Evolutionary conservation across 2,113 vertebrate species (phyloP).

Genomic region (Hassar affinis): DNA sequence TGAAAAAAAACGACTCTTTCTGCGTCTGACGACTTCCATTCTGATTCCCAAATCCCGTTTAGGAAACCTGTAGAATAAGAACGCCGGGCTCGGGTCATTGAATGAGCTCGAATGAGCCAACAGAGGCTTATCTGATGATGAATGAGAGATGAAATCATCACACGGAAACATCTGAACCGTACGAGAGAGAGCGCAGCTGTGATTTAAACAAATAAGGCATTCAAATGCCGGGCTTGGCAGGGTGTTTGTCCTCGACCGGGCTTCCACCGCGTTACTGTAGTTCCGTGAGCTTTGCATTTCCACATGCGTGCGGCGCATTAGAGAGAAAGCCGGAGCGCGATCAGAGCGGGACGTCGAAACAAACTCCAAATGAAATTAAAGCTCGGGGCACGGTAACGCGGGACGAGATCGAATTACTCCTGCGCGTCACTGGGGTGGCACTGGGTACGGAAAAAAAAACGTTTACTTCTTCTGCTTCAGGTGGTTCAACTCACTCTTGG

Average conservation of each 20-base stretch:
- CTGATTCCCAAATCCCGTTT: background rate
- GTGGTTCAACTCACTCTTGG: too few relatives aligned
- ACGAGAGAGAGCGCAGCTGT: background rate
- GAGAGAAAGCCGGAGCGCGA: conserved; percentile 7
- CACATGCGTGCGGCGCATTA: background rate
- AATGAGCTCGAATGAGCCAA: background rate
- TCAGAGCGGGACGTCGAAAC: background rate
- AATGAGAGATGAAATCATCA: conserved; percentile 25
- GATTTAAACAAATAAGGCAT: conserved; percentile 47
- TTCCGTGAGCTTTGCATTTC: background rate
- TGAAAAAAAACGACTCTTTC: background rate
- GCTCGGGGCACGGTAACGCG: background rate
- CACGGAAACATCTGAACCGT: conserved; percentile 17
- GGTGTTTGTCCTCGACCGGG: background rate
- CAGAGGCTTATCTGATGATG: conserved; percentile 27
- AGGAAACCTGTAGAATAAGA: background rate
- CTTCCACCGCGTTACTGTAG: background rate
- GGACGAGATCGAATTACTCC: background rate
- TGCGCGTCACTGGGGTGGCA: background rate
- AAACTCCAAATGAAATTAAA: background rate
- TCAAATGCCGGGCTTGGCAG: conserved; percentile 1
- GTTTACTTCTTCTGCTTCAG: too few relatives aligned
- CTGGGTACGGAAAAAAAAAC: background rate
- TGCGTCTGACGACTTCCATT: conserved; percentile 16
- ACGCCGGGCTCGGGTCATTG: conserved; percentile 4